Evolutionary conservation across 1,140 invertebrate species (phyloP).

Genomic region (Paraescarpia echinospica): DNA sequence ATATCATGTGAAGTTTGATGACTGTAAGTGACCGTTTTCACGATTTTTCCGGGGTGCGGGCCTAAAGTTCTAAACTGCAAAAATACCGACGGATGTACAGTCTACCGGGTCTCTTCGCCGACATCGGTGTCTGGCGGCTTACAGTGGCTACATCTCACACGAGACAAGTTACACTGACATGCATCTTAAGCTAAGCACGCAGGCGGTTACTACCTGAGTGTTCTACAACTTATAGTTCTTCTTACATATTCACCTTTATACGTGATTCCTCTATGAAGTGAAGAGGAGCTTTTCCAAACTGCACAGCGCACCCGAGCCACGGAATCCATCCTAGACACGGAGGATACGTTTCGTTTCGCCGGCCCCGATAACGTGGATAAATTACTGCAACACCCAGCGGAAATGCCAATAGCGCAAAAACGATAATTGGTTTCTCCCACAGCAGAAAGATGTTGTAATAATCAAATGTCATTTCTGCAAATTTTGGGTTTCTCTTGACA

Average conservation of each 20-base stretch:
- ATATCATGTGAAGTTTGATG: too few relatives aligned
- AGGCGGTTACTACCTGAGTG: not conserved
- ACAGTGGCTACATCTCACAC: too few relatives aligned
- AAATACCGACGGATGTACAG: not conserved
- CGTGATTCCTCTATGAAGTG: conserved; percentile 43
- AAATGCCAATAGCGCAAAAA: not conserved
- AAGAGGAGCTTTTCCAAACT: conserved; percentile 48
- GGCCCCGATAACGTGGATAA: not conserved
- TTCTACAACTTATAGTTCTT: not conserved
- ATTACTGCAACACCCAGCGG: not conserved
- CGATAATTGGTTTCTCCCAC: not conserved
- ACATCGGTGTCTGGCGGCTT: not conserved
- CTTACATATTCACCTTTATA: conserved; percentile 35
- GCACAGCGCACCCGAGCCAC: conserved; percentile 49
- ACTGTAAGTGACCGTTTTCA: too few relatives aligned
- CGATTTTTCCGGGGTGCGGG: too few relatives aligned
- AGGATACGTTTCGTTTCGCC: not conserved
- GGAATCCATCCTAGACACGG: conserved; percentile 43
- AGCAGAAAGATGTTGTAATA: not conserved
- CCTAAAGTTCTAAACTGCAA: too few relatives aligned
- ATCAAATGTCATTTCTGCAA: not conserved
- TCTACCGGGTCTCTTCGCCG: not conserved
- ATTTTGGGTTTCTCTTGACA: not conserved
- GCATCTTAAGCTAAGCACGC: not conserved
- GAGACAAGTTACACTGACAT: too few relatives aligned